Percentiles rank a stretch among this genome's conserved stretches.
Conservation (phyloP, 1,140 invertebrate species). For the Euura saliciscinereae region DNA sequence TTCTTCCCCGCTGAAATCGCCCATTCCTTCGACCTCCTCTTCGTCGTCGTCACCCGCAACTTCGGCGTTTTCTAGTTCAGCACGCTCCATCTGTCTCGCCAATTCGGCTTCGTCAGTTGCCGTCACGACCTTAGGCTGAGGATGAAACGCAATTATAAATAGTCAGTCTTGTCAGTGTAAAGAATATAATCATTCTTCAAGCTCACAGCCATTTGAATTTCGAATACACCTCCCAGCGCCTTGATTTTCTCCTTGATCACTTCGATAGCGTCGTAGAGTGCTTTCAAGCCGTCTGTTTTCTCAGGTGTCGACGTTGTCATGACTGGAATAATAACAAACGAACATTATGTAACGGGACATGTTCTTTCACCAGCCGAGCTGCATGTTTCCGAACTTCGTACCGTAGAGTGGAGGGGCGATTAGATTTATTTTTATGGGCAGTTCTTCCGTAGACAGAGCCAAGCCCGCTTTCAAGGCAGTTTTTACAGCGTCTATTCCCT, state of each 20-base stretch:
- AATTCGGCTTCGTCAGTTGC: conserved; percentile 97
- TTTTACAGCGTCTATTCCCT: conserved; percentile 99
- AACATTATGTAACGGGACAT: not conserved
- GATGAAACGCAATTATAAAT: conserved; percentile 9
- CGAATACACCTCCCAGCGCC: conserved; percentile 88
- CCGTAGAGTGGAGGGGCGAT: conserved; percentile 98
- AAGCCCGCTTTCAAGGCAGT: conserved; percentile 90
- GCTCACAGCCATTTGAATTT: conserved; percentile 92
- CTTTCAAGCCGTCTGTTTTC: conserved; percentile 89
- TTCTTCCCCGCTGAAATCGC: conserved; percentile 55
- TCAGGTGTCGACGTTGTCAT: conserved; percentile 98
- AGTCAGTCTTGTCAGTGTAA: not conserved
- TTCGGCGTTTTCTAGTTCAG: conserved; percentile 93
- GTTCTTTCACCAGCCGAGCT: too few relatives aligned
- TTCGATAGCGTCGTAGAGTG: conserved; percentile 87
- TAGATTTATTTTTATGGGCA: conserved; percentile 98
- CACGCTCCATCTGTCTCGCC: conserved; percentile 88
- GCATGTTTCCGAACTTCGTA: conserved; percentile 46
- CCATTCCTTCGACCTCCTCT: conserved; percentile 71
- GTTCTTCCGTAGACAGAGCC: conserved; percentile 88
- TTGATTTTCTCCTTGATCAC: conserved; percentile 86
- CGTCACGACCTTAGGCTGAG: conserved; percentile 95
- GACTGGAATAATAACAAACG: conserved; percentile 65
- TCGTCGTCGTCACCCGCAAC: conserved; percentile 90
- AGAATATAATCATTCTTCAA: conserved; percentile 8